These are phyloP conservation scores for Scaptomyza tumidula DNA, from an alignment of 2,888 invertebrate species.

Conservation along the genomic window DNA sequence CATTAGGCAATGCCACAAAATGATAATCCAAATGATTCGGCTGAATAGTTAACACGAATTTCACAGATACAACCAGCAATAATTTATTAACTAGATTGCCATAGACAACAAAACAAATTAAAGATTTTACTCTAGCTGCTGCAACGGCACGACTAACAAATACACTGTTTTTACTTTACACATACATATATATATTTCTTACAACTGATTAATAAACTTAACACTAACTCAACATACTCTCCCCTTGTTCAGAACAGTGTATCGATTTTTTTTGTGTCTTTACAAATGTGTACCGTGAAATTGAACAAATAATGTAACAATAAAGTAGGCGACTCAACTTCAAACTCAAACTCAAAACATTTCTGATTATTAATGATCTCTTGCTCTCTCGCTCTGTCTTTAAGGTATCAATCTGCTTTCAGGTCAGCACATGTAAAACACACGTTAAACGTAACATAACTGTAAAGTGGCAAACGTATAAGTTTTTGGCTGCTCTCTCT, in stretches of 20 bases:
- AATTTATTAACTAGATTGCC: conserved; percentile 54
- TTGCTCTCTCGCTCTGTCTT: conserved; percentile 8
- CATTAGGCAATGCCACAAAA: conserved; percentile 75
- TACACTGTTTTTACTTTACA: background rate
- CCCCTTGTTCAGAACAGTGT: background rate
- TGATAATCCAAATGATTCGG: conserved; percentile 69
- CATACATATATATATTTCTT: background rate
- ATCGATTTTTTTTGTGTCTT: conserved; percentile 38
- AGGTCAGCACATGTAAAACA: conserved; percentile 26
- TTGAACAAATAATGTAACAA: conserved; percentile 76
- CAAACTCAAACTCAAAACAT: conserved; percentile 46
- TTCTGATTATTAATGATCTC: conserved; percentile 81
- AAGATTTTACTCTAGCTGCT: background rate
- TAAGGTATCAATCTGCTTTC: conserved; percentile 65
- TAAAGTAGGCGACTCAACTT: conserved; percentile 74
- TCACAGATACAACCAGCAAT: conserved; percentile 48
- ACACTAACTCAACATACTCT: background rate
- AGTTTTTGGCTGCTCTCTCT: background rate
- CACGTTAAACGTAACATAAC: background rate
- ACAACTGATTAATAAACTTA: background rate
- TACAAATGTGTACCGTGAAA: conserved; percentile 74
- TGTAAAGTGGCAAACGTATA: conserved; percentile 15
- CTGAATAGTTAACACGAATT: conserved; percentile 66
- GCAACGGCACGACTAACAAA: background rate
- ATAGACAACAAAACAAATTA: conserved; percentile 25